Conservation (phyloP, 2,888 invertebrate genomes). For the Chelonus formosanus region DNA sequence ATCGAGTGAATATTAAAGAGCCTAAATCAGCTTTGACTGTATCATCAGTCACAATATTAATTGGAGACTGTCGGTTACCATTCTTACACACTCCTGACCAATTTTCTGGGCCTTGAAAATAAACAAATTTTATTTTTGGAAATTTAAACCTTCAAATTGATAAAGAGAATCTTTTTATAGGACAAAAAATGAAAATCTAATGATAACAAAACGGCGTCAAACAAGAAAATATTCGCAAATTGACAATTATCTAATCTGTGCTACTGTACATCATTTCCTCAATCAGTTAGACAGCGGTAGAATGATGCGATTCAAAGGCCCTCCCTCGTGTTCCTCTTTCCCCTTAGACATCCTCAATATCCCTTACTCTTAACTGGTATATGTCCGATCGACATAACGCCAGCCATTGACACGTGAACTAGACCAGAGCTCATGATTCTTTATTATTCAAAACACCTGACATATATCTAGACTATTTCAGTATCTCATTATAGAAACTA, state of each 20-base stretch:
- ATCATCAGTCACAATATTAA: slow-evolving; percentile 72
- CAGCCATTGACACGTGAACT: slow-evolving; percentile 38
- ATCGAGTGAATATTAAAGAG: slow-evolving; percentile 69
- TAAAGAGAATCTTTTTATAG: neutral
- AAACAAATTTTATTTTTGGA: neutral
- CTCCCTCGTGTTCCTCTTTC: neutral
- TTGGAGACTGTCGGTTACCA: slow-evolving; percentile 79
- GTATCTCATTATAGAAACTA: neutral
- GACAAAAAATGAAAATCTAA: slow-evolving; percentile 18
- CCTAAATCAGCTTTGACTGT: slow-evolving; percentile 66
- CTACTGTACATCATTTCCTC: slow-evolving; percentile 47
- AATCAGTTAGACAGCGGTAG: slow-evolving; percentile 42
- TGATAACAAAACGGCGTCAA: slow-evolving; percentile 44
- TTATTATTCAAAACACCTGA: slow-evolving; percentile 2
- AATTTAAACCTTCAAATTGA: no score
- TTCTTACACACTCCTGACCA: slow-evolving; percentile 74
- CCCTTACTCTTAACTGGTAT: neutral
- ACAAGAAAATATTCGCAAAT: slow-evolving; percentile 43
- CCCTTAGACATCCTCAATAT: neutral
- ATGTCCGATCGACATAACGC: slow-evolving; percentile 34
- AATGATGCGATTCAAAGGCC: slow-evolving; percentile 23
- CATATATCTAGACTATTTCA: neutral
- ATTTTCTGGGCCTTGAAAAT: slow-evolving; percentile 53
- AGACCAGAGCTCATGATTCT: slow-evolving; percentile 12
- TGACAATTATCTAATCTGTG: slow-evolving; percentile 46